These are phyloP conservation scores for Stichodactyla mertensii DNA, from an alignment of 64 coral and sea anemone species.

Conservation along the genomic window DNA sequence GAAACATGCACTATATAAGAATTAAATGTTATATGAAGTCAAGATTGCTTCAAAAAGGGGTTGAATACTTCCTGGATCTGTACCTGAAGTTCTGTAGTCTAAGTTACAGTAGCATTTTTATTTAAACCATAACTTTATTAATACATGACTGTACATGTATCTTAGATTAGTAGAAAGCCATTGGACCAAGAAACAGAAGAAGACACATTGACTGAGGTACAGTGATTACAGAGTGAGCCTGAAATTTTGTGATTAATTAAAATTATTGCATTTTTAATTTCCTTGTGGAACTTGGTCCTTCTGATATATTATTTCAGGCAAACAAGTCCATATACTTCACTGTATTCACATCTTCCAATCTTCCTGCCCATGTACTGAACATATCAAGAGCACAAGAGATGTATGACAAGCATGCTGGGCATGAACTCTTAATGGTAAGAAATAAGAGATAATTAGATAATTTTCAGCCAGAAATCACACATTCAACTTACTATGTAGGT, in stretches of 20 bases:
- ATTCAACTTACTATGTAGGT: no score
- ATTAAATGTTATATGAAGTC: no score
- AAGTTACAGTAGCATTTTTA: no score
- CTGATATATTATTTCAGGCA: conserved; percentile 36
- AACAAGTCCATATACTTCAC: conserved; percentile 89
- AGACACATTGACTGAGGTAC: conserved; percentile 5
- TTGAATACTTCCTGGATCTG: no score
- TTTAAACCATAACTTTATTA: background rate
- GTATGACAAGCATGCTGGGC: conserved; percentile 68
- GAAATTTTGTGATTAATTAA: no score
- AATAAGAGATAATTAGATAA: background rate
- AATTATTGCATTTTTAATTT: no score
- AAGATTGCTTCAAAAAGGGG: no score
- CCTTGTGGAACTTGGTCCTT: background rate
- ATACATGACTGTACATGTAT: background rate
- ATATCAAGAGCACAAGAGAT: conserved; percentile 58
- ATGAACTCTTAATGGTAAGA: conserved; percentile 70
- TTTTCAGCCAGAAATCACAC: no score
- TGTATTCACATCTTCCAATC: conserved; percentile 78
- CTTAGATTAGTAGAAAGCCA: background rate
- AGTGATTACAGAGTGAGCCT: no score
- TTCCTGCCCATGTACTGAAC: conserved; percentile 76
- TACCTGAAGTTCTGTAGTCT: no score
- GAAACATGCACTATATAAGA: no score
- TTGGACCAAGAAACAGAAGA: background rate